A percentile compares a stretch with the other conserved stretches of the same genome.
Conservation (phyloP, 1,140 invertebrate species). For the Drosophila mojavensis region DNA sequence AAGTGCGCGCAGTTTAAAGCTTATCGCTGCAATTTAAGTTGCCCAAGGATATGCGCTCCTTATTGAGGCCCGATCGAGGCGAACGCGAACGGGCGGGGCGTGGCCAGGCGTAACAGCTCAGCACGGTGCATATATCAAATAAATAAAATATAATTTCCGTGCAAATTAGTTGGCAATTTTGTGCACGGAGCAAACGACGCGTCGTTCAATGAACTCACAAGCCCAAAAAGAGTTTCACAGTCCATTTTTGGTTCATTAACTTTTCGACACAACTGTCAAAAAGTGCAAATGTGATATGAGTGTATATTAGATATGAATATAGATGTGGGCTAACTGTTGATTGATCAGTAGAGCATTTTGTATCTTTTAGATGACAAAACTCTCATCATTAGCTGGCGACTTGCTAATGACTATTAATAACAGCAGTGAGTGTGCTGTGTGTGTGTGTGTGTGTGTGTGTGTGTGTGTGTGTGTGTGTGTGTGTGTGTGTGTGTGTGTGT, state of each 20-base stretch:
- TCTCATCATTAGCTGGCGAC: conserved; percentile 34
- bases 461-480: conserved; percentile 11
- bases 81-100: background rate
- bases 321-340: conserved; percentile 73
- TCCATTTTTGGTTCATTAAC: conserved; percentile 52
- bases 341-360: conserved; percentile 60
- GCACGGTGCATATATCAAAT: conserved; percentile 37
- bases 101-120: background rate
- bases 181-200: conserved; percentile 44
- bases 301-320: conserved; percentile 28
- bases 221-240: conserved; percentile 6
- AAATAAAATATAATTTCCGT: conserved; percentile 70
- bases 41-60: conserved; percentile 51
- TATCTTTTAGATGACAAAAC: conserved; percentile 51
- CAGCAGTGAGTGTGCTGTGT: background rate
- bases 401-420: conserved; percentile 72
- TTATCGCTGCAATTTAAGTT: conserved; percentile 81
- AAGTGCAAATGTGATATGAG: conserved; percentile 45
- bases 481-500: background rate
- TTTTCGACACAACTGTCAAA: conserved; percentile 66
- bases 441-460: background rate
- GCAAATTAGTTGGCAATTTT: conserved; percentile 77
- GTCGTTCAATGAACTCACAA: conserved; percentile 69
- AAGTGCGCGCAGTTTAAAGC: conserved; percentile 79
- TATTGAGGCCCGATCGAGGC: background rate